phyloP scores from a whole-genome alignment of 2,888 invertebrate genomes.

The Amblyjoppa fuscipennis region DNA sequence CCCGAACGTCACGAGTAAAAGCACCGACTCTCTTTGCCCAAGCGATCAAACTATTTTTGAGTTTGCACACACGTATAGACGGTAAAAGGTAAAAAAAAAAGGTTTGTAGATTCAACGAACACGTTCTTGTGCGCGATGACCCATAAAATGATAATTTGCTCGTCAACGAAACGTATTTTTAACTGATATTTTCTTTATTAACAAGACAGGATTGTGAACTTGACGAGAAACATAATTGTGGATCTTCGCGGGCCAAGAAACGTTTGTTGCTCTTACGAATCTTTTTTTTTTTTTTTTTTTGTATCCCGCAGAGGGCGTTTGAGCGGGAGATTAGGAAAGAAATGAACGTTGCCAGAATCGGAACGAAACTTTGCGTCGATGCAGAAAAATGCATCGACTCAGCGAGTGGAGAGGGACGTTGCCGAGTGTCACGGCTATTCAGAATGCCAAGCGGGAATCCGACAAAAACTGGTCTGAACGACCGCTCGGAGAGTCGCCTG shows the following conservation, averaged over 20 bases:
- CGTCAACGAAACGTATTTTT: not conserved
- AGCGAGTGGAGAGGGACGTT: constrained; percentile 23
- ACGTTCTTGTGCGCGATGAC: not conserved
- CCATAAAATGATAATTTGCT: not conserved
- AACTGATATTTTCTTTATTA: not conserved
- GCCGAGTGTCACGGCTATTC: constrained; percentile 32
- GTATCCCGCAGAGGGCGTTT: not conserved
- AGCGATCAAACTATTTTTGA: not conserved
- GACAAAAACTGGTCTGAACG: constrained; percentile 39
- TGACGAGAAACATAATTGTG: too few relatives aligned
- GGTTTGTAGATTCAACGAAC: not conserved
- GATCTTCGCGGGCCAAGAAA: too few relatives aligned
- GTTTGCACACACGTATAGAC: not conserved
- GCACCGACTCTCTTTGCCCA: constrained; percentile 6
- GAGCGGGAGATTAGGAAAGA: not conserved
- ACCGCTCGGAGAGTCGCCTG: constrained; percentile 27
- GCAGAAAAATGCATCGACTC: not conserved
- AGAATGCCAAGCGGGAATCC: constrained; percentile 31
- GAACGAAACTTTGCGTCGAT: not conserved
- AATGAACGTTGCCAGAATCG: constrained; percentile 15
- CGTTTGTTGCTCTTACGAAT: too few relatives aligned
- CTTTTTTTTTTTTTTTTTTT: too few relatives aligned
- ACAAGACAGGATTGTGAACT: too few relatives aligned
- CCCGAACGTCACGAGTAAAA: constrained; percentile 17
- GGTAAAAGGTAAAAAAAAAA: not conserved